Evolutionary conservation across 1,140 invertebrate species (phyloP), one percentile per base, ranked within the genome.

Genomic region (Drosophila funebris): DNA sequence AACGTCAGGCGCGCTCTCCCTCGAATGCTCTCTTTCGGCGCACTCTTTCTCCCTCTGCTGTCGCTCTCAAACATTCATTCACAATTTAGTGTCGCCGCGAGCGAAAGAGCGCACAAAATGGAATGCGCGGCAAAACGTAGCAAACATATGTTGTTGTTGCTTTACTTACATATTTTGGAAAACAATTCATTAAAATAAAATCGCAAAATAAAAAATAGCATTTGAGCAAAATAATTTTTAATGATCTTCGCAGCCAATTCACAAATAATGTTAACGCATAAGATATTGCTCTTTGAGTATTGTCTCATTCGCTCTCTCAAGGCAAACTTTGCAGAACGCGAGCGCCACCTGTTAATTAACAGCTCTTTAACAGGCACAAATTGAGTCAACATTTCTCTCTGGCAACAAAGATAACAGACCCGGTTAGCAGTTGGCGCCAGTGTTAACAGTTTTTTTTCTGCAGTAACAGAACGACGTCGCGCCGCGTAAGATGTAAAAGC

Each of bases 401-500:
- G 43, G 8, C 20, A 36, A 57, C 41, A 27, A 11, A 41, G 9
- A 31, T 66, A 66, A 66, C 61, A 71, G 43, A 50, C 61, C 37
- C 68, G 61, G 68, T 43, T 66, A 66, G 43, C 68, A 64, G 44
- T 71, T 71, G 68, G 68, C 68, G 68, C 68, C 68, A 71, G 61
- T 57, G 68, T 20, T 66, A 57, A 64, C 52, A 71, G 68, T 50
- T 71, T 64, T 66, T 67, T 16, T 71, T 33, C 29, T 27, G 53
- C 70, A 68, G 70, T 68, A 73, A 73, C 70, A 73, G 70, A 43
- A 68, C 50, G 68, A 61, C 64, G 76, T 73, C 80, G 80, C 76
- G 80, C 69, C 80, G 81, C 43, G 66, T 66, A 71, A 66, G 61
- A 71, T 73, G 69, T 76, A 79, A 73, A 76, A 73, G 78, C 70